phyloP scores from a whole-genome alignment of 2,113 vertebrate species.

The Indicator maculatus region DNA sequence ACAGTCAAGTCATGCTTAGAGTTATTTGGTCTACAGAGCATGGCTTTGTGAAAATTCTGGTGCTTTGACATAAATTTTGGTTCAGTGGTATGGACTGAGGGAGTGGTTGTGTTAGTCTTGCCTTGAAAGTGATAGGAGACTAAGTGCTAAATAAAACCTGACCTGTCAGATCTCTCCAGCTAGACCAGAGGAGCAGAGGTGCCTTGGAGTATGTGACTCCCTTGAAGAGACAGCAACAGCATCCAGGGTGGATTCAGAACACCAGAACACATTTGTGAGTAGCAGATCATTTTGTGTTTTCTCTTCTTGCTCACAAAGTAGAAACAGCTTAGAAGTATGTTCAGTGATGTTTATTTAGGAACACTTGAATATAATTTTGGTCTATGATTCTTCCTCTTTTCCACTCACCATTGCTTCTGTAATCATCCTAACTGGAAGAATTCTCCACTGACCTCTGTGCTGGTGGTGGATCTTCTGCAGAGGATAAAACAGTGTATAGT shows the following conservation, averaged over 20 bases:
- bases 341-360: neutral
- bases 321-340: neutral
- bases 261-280: neutral
- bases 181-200: neutral
- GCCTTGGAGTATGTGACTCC: neutral
- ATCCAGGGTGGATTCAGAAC: neutral
- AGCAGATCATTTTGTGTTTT: neutral
- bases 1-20: neutral
- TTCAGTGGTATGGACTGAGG: neutral
- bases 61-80: neutral
- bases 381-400: neutral
- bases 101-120: neutral
- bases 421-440: neutral
- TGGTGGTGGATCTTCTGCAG: neutral
- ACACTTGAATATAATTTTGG: neutral
- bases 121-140: neutral
- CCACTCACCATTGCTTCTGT: neutral
- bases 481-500: neutral
- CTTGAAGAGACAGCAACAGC: neutral
- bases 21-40: neutral
- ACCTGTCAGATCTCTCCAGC: neutral
- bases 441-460: neutral
- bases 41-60: neutral
- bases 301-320: neutral
- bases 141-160: neutral